Conservation (phyloP, 2,888 invertebrate species). For the Cephalotes varians region DNA sequence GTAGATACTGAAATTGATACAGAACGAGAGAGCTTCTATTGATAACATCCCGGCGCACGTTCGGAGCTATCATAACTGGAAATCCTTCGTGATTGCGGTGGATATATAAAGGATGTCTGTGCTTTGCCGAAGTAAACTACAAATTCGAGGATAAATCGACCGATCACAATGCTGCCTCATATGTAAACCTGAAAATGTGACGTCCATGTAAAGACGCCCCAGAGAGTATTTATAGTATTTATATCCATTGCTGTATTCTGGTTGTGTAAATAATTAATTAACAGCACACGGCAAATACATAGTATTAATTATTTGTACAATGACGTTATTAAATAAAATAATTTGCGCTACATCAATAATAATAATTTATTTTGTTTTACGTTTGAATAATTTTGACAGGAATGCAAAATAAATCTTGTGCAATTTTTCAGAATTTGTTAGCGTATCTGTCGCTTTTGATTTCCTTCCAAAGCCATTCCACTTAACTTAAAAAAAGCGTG, state of each 20-base stretch:
- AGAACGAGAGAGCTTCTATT: constrained; percentile 23
- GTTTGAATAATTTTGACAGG: neutral
- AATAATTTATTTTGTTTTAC: neutral
- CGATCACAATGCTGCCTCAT: constrained; percentile 18
- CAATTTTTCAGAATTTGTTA: neutral
- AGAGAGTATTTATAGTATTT: neutral
- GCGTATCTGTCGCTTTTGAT: neutral
- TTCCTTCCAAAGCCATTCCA: no score
- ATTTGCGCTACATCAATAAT: neutral
- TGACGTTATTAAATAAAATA: neutral
- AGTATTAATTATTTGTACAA: neutral
- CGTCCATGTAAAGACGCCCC: neutral
- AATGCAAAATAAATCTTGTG: neutral
- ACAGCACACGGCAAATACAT: neutral
- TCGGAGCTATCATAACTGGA: constrained; percentile 50
- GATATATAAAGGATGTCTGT: constrained; percentile 47
- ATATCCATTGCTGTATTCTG: neutral
- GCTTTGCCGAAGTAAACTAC: constrained; percentile 37
- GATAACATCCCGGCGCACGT: constrained; percentile 38
- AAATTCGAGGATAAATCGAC: constrained; percentile 49
- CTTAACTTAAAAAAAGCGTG: neutral
- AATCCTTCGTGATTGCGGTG: constrained; percentile 54
- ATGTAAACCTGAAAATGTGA: neutral
- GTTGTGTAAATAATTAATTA: constrained; percentile 35
- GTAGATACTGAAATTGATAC: constrained; percentile 52